Conservation (phyloP, 2,888 invertebrate species). For the Agriopis leucophaearia region DNA sequence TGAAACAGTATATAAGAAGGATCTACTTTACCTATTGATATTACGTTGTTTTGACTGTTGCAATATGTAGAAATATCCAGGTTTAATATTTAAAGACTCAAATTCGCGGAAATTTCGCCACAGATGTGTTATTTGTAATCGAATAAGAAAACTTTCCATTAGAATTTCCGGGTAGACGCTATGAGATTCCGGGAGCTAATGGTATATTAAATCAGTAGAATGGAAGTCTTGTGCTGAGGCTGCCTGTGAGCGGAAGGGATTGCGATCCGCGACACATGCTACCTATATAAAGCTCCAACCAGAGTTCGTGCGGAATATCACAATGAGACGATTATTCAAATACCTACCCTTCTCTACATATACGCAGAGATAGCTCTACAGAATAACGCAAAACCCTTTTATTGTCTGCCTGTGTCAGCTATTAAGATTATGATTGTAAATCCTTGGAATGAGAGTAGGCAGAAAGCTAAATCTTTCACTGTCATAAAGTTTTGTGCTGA, state of each 20-base stretch:
- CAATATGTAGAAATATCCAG: not conserved
- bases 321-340: slow-evolving; percentile 50
- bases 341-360: slow-evolving; percentile 3
- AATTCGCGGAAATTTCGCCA: not conserved
- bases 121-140: slow-evolving; percentile 23
- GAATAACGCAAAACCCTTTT: not conserved
- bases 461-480: not conserved
- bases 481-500: slow-evolving; percentile 11
- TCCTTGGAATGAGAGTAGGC: not conserved
- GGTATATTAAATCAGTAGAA: slow-evolving; percentile 36
- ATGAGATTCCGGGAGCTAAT: slow-evolving; percentile 23
- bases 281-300: slow-evolving; percentile 36
- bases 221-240: slow-evolving; percentile 20
- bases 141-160: slow-evolving; percentile 24
- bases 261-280: slow-evolving; percentile 16
- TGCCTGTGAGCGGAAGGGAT: slow-evolving; percentile 19
- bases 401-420: slow-evolving; percentile 3
- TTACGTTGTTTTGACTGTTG: not conserved
- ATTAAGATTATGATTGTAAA: slow-evolving; percentile 7
- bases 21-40: not conserved
- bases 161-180: slow-evolving; percentile 7
- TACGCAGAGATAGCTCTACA: not conserved
- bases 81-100: not conserved
- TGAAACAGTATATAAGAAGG: slow-evolving; percentile 18
- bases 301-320: slow-evolving; percentile 46